A percentile compares a stretch with the other conserved stretches of the same genome.
Conservation (phyloP, 2,113 vertebrate genomes). For the Leucopsar rothschildi region DNA sequence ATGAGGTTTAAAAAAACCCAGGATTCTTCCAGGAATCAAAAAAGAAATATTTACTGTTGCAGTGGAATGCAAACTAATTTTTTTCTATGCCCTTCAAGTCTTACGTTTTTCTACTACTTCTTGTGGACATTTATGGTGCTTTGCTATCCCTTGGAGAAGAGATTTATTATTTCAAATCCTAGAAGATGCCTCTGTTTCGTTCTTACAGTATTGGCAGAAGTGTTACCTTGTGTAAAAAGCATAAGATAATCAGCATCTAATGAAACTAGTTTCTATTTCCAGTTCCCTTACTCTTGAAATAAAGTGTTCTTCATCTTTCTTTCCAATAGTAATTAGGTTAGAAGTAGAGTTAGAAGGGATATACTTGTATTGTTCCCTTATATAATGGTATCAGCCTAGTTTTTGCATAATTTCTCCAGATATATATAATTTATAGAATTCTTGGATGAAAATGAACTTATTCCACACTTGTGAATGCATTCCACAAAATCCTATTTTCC, state of each 20-base stretch:
- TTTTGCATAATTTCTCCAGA: background rate
- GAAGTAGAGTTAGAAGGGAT: background rate
- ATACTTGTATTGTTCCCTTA: background rate
- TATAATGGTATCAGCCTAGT: background rate
- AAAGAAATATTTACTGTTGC: background rate
- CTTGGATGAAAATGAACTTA: background rate
- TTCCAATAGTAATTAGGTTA: constrained; percentile 6
- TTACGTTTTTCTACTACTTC: background rate
- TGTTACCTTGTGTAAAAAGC: background rate
- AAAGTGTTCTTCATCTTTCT: background rate
- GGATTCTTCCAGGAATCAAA: background rate
- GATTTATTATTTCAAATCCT: background rate
- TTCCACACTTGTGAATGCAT: background rate
- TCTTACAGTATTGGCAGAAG: background rate
- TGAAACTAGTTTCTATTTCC: background rate
- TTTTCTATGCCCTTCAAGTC: background rate
- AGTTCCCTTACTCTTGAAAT: background rate
- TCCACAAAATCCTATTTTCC: constrained; percentile 1
- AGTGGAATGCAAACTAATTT: background rate
- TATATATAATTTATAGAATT: background rate
- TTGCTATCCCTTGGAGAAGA: background rate
- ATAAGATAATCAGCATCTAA: background rate
- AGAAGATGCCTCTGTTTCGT: background rate
- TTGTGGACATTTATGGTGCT: background rate
- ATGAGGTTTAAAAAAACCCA: background rate